Evolutionary conservation across 2,113 vertebrate species (phyloP).

Genomic region (Artemisiospiza belli): DNA sequence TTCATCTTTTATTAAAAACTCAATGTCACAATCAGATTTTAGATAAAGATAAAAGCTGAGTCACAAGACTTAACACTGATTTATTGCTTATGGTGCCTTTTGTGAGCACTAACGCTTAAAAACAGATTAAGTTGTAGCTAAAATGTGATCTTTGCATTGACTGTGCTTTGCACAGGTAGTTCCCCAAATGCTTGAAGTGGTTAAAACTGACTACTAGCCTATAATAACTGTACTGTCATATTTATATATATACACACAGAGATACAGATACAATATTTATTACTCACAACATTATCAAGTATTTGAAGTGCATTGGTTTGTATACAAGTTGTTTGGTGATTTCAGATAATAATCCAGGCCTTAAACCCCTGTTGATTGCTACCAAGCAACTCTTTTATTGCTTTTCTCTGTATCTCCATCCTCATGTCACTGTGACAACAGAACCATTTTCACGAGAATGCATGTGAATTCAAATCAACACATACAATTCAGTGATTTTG

Average conservation of each 20-base stretch:
- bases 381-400: not conserved
- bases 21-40: not conserved
- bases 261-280: not conserved
- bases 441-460: not conserved
- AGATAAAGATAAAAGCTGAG: not conserved
- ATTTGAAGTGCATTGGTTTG: not conserved
- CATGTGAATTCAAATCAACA: not conserved
- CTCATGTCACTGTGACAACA: not conserved
- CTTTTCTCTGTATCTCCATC: not conserved
- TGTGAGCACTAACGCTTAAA: not conserved
- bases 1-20: not conserved
- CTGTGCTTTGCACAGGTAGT: not conserved
- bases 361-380: not conserved
- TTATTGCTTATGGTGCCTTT: not conserved
- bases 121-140: not conserved
- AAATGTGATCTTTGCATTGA: not conserved
- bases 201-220: not conserved
- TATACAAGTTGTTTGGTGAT: not conserved
- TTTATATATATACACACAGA: not conserved
- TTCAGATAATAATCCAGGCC: not conserved
- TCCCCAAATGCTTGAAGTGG: not conserved
- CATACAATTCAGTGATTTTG: not conserved
- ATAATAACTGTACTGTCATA: not conserved
- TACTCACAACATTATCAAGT: not conserved
- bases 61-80: not conserved